Evolutionary conservation across 2,888 invertebrate species (phyloP), one percentile per base, ranked within the genome.

Genomic region (Nemotelus nigrinus): DNA sequence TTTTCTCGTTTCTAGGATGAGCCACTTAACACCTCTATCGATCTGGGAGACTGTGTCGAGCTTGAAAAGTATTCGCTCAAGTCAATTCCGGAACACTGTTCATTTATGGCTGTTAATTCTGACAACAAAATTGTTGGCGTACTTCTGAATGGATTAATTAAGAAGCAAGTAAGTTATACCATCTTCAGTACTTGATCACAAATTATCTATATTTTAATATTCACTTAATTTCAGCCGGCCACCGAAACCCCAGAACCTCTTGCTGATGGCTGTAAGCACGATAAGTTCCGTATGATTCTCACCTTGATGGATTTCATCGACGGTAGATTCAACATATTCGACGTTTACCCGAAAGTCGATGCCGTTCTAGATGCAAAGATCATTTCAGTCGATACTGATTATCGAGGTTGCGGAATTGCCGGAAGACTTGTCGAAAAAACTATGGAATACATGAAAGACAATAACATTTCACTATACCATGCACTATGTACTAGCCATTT

Each of bases 401-500:
- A 87, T 78, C 85, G 87, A 3, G 87, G 87, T 0, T 63, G 85
- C 78, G 87, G 87, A 63, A 86, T 87, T 79, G 87, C 87, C 3
- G 87, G 87, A 0, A 82, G 83, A 2, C 80, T 87, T 6, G 87
- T 86, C 2, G 85, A 87, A 79, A 80, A 81, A 2, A 82, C 82
- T 0, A 82, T 87, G 39, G 85, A 87, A 4, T 86, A 84, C 79
- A 86, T 87, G 86, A 83, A 83, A 0, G 82, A 84, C 43, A 81
- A 86, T 48, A 81, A 84, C 0, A 87, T 87, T 67, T 82, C 83
- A n/a, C 86, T 94, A 5, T 89, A 93, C 78, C 89, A 94, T 45
- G 90, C 92, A 60, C 92, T 94, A 81, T 94, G 94, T 79, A 92
- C 93, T 3, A 95, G 94, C 82, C 90, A 91, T 78, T 95, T 90